Evolutionary conservation across 2,113 vertebrate species (phyloP), one percentile per base, ranked within the genome.

Genomic region (Deroptyus accipitrinus): DNA sequence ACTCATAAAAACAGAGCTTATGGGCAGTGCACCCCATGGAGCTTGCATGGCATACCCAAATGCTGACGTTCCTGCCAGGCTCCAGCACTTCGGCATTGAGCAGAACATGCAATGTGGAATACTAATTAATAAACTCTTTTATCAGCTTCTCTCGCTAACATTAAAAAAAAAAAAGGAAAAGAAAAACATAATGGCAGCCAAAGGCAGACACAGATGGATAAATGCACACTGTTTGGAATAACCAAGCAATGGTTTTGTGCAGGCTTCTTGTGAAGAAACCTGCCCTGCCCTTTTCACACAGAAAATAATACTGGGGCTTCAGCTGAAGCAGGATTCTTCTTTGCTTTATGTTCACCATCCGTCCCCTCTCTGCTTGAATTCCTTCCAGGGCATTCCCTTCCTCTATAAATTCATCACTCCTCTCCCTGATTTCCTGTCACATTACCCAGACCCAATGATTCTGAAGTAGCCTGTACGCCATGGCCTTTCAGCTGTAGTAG

Each of bases 21-120:
- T 0, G 64, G 35, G 33, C 46, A 48, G n/a, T 7, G 44, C 5
- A 12, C 2, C 25, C 31, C 17, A 2, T 2, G 17, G 76, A 13
- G 27, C 44, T 28, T 15, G 30, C 13, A 13, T 14, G 23, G 20
- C 31, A 25, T 28, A 51, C 6, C 33, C 64, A 66, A 44, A 22
- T 30, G 41, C 55, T 16, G 35, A 51, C 33, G 42, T 48, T 82
- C 28, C 51, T 78, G 49, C 90, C 51, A 79, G 70, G 9, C 19
- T 46, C 37, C 20, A 39, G 11, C 30, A 19, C 37, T 93, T 72
- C 6, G 72, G 10, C 48, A 44, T 63, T 84, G 69, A 59, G 81
- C 69, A 86, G 76, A 68, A 66, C 73, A 75, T 83, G 59, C 14
- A 41, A 44, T n/a, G 41, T 18, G 44, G 93, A 85, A 75, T 30